A percentile compares a stretch with the other conserved stretches of the same genome.
Evolutionary conservation across 2,797 vertebrate species (phyloP).

Genomic region (Melopsittacus undulatus): DNA sequence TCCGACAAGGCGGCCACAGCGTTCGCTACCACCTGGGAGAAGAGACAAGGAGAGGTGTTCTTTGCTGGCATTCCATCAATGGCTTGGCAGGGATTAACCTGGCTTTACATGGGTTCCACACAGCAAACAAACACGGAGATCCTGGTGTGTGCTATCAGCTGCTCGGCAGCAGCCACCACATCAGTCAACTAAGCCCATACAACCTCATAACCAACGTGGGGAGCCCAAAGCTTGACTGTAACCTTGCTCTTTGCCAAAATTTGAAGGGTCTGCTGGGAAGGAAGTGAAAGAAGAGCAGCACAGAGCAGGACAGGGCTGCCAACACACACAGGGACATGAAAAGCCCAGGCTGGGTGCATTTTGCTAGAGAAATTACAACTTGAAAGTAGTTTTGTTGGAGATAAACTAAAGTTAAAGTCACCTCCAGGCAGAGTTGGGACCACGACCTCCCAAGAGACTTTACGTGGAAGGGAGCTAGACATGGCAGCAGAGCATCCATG

Average conservation of each 20-base stretch:
- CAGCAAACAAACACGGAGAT: background rate
- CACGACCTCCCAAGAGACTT: background rate
- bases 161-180: background rate
- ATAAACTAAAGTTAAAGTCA: background rate
- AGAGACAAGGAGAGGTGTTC: background rate
- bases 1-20: slow-evolving; percentile 84
- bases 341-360: background rate
- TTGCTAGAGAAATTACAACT: background rate
- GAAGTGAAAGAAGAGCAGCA: background rate
- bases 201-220: background rate
- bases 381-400: background rate
- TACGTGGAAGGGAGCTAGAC: background rate
- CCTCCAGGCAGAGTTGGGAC: background rate
- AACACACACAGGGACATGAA: background rate
- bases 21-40: slow-evolving; percentile 81
- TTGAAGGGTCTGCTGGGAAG: background rate
- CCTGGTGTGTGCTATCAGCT: background rate
- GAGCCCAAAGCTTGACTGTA: background rate
- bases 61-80: background rate
- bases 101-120: background rate
- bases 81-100: background rate
- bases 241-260: background rate
- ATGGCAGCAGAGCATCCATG: background rate
- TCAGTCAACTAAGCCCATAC: background rate
- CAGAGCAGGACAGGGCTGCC: background rate